Evolutionary conservation across 2,888 invertebrate genomes (phyloP), one percentile per base, ranked within the genome.

Genomic region (Dexiosoma caninum): DNA sequence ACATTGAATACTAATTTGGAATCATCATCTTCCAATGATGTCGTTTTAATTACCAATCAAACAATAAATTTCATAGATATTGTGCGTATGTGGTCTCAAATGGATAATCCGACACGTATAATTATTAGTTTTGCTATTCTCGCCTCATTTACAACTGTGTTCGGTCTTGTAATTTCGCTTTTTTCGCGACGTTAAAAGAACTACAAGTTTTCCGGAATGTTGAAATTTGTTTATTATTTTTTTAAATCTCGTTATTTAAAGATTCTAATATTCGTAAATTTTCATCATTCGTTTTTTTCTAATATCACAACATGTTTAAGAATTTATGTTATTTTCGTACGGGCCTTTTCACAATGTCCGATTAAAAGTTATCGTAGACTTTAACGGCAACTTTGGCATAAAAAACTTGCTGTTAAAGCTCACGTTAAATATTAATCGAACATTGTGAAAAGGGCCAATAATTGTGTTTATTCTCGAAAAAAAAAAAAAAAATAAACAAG

Each of bases 21-120:
- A 42, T 27, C 57, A 64, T 74, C 42, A 8, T 62, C 59, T 6
- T 51, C 30, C 30, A 66, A 81, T 51, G 83, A 83, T 21, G 74
- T 86, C 10, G 82, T 86, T 40, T 76, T 85, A 42, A 82, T 85
- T 10, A 83, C 85, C 6, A 84, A 85, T 62, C 84, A 84, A 72
- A 85, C 84, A 4, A 85, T 87, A 51, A 86, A 86, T 4, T 59
- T 85, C 4, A 53, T 83, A 19, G 86, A 87, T 46, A 37, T 86
- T 21, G 77, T 76, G 30, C 81, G 79, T 5, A 83, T 84, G 83
- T 85, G 87, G 83, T 66, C 83, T 9, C 84, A 85, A 46, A 85
- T 87, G 83, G 83, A 83, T 44, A 37, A 49, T 5, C 62, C 79
- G 7, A 79, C 85, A 21, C 85, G 85, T 67, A 16, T 84, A 16